These are phyloP conservation scores for Bos javanicus DNA, from an alignment of 2,113 vertebrate genomes.

Conservation along the genomic window DNA sequence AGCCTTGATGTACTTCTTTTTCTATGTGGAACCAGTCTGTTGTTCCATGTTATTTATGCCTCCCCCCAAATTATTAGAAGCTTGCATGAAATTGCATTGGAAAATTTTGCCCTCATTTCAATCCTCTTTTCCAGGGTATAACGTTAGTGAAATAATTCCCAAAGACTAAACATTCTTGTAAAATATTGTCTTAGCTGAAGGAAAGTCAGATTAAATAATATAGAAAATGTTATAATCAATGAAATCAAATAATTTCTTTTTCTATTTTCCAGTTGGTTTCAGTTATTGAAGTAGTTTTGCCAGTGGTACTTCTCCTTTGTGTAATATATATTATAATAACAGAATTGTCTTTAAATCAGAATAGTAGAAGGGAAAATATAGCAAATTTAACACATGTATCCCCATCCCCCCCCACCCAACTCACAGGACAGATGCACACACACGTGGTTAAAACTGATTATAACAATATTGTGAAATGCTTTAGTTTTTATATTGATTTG, in stretches of 20 bases:
- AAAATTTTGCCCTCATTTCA: background rate
- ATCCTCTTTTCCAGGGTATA: background rate
- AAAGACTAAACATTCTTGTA: background rate
- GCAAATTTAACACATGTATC: background rate
- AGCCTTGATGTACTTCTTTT: background rate
- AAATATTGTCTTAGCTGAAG: background rate
- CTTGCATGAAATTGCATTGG: background rate
- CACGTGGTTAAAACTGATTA: background rate
- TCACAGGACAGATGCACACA: background rate
- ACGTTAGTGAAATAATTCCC: background rate
- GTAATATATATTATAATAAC: background rate
- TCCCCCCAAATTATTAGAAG: background rate
- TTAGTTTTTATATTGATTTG: background rate
- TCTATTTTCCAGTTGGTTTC: background rate
- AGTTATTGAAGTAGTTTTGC: background rate
- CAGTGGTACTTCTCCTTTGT: background rate
- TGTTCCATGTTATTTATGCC: background rate
- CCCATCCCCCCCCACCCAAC: background rate
- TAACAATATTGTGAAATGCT: background rate
- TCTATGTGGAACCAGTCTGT: background rate
- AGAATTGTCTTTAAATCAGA: background rate
- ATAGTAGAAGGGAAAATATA: background rate
- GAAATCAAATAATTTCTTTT: background rate
- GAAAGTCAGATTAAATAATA: background rate
- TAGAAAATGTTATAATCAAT: background rate